A percentile compares a stretch with the other conserved stretches of the same genome.
These are phyloP conservation scores for Coreoperca whiteheadi DNA, from an alignment of 2,113 vertebrate genomes.

Conservation along the genomic window DNA sequence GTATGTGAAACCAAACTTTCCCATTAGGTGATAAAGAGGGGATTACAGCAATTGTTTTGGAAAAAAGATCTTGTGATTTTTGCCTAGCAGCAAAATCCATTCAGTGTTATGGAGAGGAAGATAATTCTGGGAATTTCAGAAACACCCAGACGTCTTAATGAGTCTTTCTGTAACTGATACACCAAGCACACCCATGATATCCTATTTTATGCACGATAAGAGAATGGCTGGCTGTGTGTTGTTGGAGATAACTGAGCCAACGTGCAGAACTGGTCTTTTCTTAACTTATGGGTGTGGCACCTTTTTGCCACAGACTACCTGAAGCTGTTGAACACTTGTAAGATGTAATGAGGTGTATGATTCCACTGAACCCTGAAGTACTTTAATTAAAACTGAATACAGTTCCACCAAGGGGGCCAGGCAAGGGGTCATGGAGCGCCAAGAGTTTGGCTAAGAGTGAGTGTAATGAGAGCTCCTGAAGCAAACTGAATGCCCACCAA, in stretches of 20 bases:
- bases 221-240: constrained; percentile 28
- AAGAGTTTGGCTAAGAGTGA: not conserved
- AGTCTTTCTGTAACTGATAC: constrained; percentile 77
- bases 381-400: not conserved
- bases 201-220: constrained; percentile 50
- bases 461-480: not conserved
- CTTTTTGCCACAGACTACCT: constrained; percentile 15
- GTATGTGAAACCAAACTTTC: constrained; percentile 67
- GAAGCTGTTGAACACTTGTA: constrained; percentile 5
- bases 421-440: not conserved
- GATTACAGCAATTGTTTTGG: constrained; percentile 55
- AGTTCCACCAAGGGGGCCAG: not conserved
- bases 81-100: constrained; percentile 66
- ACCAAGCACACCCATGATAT: constrained; percentile 58
- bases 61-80: constrained; percentile 61
- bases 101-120: constrained; percentile 59
- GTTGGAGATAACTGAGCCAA: constrained; percentile 42
- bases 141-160: constrained; percentile 66
- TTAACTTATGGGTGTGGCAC: constrained; percentile 45
- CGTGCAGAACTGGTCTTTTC: constrained; percentile 26
- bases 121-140: constrained; percentile 63
- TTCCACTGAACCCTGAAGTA: constrained; percentile 1
- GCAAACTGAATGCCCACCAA: not conserved
- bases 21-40: constrained; percentile 62
- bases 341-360: constrained; percentile 1